A percentile compares a stretch with the other conserved stretches of the same genome.
These are phyloP conservation scores for Dolomedes plantarius DNA, from an alignment of 2,888 invertebrate genomes.

Conservation along the genomic window DNA sequence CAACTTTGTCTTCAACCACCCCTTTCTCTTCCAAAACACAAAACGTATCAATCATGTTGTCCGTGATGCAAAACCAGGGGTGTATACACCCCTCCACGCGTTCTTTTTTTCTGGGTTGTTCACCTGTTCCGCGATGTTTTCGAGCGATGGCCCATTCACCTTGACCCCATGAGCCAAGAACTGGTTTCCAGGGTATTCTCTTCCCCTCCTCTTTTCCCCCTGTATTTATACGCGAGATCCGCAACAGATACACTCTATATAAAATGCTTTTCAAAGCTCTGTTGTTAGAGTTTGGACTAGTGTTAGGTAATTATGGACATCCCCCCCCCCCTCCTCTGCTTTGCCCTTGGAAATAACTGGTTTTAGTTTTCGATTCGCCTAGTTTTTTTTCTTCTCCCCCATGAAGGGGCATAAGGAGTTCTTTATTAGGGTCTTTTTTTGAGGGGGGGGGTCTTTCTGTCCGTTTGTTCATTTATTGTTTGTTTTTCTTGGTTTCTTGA, in stretches of 20 bases:
- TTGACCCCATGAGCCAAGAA: slow-evolving; percentile 67
- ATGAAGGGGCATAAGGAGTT: background rate
- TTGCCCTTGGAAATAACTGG: slow-evolving; percentile 13
- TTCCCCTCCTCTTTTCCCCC: background rate
- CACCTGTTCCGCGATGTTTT: slow-evolving; percentile 65
- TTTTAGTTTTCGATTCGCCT: background rate
- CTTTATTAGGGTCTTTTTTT: too few relatives aligned
- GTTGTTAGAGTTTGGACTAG: slow-evolving; percentile 7
- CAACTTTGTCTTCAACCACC: too few relatives aligned
- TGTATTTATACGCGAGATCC: slow-evolving; percentile 27
- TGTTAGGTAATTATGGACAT: slow-evolving; percentile 30
- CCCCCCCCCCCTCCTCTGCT: background rate
- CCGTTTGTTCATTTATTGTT: too few relatives aligned
- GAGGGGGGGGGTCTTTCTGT: too few relatives aligned
- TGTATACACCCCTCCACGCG: slow-evolving; percentile 16
- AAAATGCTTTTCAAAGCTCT: slow-evolving; percentile 22
- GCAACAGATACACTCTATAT: slow-evolving; percentile 55
- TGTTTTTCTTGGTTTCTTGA: too few relatives aligned
- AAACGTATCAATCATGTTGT: background rate
- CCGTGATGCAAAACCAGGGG: background rate
- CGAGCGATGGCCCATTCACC: slow-evolving; percentile 51
- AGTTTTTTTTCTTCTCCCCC: background rate
- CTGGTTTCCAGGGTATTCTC: slow-evolving; percentile 31
- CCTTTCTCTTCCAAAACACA: too few relatives aligned
- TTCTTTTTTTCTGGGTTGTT: slow-evolving; percentile 51